Evolutionary conservation across 2,113 vertebrate species (phyloP).

Genomic region (Xiphorhynchus elegans): DNA sequence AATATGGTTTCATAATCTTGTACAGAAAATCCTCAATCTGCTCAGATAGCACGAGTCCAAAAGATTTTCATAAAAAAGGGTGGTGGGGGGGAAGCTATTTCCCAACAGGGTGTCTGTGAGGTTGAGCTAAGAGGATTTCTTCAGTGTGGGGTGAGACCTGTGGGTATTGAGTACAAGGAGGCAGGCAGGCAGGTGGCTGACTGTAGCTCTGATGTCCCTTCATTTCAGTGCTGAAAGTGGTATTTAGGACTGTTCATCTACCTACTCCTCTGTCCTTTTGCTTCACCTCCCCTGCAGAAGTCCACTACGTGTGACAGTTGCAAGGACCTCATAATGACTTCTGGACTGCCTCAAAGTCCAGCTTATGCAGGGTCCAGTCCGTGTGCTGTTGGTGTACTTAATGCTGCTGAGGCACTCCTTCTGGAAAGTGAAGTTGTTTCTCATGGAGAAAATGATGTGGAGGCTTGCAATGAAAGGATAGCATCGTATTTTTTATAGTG

Average conservation of each 20-base stretch:
- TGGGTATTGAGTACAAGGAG: background rate
- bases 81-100: fast-evolving
- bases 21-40: background rate
- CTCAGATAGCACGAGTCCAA: background rate
- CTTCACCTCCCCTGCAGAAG: background rate
- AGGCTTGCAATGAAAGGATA: background rate
- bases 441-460: background rate
- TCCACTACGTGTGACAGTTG: background rate
- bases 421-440: background rate
- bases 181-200: background rate
- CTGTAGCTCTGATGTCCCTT: background rate
- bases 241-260: background rate
- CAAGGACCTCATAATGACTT: background rate
- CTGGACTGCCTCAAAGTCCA: background rate
- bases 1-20: background rate
- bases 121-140: background rate
- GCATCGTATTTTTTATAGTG: background rate
- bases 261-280: background rate
- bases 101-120: background rate
- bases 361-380: background rate
- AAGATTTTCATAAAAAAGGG: background rate
- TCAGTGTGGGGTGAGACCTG: background rate
- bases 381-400: background rate
- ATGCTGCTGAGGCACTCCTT: background rate
- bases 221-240: background rate